A percentile compares a stretch with the other conserved stretches of the same genome.
Evolutionary conservation across 2,888 invertebrate genomes (phyloP).

Genomic region (Thymelicus lineola): DNA sequence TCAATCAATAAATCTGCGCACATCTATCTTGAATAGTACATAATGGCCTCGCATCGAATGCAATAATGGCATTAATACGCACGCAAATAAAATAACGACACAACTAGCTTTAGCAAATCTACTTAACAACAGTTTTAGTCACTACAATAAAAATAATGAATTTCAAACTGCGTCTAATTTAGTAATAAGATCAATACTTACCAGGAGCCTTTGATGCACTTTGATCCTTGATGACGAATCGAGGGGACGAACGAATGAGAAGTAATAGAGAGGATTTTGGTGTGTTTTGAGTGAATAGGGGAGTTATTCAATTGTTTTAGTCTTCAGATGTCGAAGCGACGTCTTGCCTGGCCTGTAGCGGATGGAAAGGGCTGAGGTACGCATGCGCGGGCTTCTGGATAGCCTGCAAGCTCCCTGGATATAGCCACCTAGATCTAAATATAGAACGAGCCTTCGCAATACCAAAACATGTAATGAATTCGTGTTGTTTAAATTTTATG

Average conservation of each 20-base stretch:
- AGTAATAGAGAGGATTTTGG: neutral
- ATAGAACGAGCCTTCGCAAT: slow-evolving; percentile 3
- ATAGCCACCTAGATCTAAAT: slow-evolving; percentile 4
- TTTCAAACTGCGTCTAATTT: neutral
- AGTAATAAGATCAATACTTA: neutral
- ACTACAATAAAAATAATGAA: neutral
- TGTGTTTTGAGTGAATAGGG: neutral
- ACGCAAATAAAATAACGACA: neutral
- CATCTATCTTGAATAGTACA: neutral
- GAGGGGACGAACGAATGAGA: neutral
- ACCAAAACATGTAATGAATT: neutral
- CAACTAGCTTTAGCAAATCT: neutral
- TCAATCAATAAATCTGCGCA: slow-evolving; percentile 12
- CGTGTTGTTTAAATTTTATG: too few species aligned
- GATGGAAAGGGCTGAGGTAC: slow-evolving; percentile 1
- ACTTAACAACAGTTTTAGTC: neutral
- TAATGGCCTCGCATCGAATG: neutral
- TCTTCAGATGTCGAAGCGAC: slow-evolving; percentile 15
- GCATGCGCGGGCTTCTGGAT: slow-evolving; percentile 9
- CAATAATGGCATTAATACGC: neutral
- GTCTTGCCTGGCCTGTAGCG: neutral
- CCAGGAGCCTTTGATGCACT: neutral
- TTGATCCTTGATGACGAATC: neutral
- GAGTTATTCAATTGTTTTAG: neutral
- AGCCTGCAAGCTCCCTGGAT: neutral